A percentile compares a stretch with the other conserved stretches of the same genome.
Conservation (phyloP, 2,888 invertebrate species). For the Agrilus mali region DNA sequence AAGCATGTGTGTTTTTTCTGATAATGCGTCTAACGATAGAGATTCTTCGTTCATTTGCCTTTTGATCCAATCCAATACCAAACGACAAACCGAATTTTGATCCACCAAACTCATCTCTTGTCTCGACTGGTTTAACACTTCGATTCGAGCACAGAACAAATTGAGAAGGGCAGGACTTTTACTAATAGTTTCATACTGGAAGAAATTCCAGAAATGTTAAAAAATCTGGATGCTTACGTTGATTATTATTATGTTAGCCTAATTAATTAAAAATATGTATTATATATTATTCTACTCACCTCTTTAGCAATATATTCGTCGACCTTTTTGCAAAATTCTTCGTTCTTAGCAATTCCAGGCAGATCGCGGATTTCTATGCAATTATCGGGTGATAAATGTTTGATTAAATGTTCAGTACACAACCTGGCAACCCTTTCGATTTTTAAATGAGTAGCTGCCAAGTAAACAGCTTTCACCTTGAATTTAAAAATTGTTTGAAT, state of each 20-base stretch:
- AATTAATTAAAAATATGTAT: neutral
- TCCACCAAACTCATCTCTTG: slow-evolving; percentile 50
- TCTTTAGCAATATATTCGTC: slow-evolving; percentile 58
- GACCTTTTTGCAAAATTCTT: slow-evolving; percentile 48
- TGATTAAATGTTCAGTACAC: slow-evolving; percentile 57
- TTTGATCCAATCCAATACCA: slow-evolving; percentile 53
- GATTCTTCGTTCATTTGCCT: slow-evolving; percentile 31
- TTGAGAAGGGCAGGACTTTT: slow-evolving; percentile 48
- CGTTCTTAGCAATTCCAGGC: slow-evolving; percentile 45
- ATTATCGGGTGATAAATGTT: slow-evolving; percentile 47
- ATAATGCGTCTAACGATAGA: slow-evolving; percentile 30
- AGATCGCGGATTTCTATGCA: slow-evolving; percentile 48
- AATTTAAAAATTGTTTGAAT: slow-evolving; percentile 11
- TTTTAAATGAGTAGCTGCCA: slow-evolving; percentile 65
- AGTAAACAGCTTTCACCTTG: slow-evolving; percentile 63
- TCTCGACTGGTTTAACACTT: slow-evolving; percentile 60
- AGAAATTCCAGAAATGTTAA: neutral
- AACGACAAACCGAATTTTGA: slow-evolving; percentile 44
- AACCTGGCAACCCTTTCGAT: slow-evolving; percentile 60
- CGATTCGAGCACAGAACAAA: slow-evolving; percentile 57
- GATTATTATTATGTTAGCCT: too few species aligned
- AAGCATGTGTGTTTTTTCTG: slow-evolving; percentile 60
- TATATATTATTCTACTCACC: slow-evolving; percentile 28
- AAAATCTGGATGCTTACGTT: slow-evolving; percentile 2
- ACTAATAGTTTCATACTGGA: slow-evolving; percentile 52